A percentile compares a stretch with the other conserved stretches of the same genome.
Evolutionary conservation across 1,140 invertebrate species (phyloP).

Genomic region (Sycophila sp.): DNA sequence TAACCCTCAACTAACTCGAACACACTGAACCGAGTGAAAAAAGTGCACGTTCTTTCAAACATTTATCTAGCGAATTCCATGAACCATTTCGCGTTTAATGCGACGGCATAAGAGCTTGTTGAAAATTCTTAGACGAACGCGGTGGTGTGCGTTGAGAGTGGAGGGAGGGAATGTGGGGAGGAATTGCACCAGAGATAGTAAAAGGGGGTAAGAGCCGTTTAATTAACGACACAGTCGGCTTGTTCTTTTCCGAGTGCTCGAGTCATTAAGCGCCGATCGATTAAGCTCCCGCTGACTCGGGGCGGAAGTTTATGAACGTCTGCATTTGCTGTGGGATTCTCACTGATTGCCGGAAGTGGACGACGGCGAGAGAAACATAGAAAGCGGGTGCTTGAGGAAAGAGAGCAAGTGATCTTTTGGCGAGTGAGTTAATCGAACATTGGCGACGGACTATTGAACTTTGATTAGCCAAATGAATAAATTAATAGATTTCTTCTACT

Average conservation of each 20-base stretch:
- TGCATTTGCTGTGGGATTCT: slow-evolving; percentile 38
- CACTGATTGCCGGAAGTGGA: slow-evolving; percentile 17
- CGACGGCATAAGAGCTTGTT: too few species aligned
- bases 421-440: slow-evolving; percentile 17
- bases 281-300: slow-evolving; percentile 45
- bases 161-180: not conserved
- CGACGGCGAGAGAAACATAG: not conserved
- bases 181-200: not conserved
- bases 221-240: slow-evolving; percentile 28
- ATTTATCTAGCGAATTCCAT: not conserved
- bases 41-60: not conserved
- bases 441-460: slow-evolving; percentile 23
- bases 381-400: not conserved
- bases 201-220: slow-evolving; percentile 28
- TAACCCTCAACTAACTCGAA: too few species aligned
- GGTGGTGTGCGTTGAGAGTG: too few species aligned
- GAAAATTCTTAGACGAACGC: too few species aligned
- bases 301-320: slow-evolving; percentile 51
- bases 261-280: slow-evolving; percentile 55
- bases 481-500: slow-evolving; percentile 2
- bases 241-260: slow-evolving; percentile 35
- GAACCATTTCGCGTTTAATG: not conserved
- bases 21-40: too few species aligned
- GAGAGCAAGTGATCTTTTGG: slow-evolving; percentile 11
- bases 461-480: slow-evolving; percentile 26